Evolutionary conservation across 2,797 vertebrate genomes (phyloP).

Genomic region (Trichosurus vulpecula): DNA sequence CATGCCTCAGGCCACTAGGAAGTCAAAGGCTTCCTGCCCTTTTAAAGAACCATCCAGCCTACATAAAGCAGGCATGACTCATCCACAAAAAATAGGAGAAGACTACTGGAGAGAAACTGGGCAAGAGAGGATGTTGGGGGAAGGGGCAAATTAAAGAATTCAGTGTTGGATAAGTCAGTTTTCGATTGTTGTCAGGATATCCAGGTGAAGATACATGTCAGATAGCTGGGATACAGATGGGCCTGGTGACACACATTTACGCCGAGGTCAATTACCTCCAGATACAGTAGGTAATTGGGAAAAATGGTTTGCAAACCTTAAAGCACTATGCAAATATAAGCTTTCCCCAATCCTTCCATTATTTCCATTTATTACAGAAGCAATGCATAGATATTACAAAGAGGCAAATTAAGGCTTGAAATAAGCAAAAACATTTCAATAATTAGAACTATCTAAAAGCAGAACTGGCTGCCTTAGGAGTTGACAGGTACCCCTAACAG

Average conservation of each 20-base stretch:
- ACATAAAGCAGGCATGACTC: not conserved
- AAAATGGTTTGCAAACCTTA: not conserved
- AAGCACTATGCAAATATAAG: not conserved
- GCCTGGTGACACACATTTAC: not conserved
- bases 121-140: not conserved
- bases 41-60: not conserved
- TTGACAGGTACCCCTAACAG: not conserved
- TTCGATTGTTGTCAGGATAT: not conserved
- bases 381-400: not conserved
- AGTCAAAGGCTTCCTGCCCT: not conserved
- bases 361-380: not conserved
- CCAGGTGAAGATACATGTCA: not conserved
- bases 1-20: not conserved
- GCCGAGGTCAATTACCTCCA: not conserved
- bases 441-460: not conserved
- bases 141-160: not conserved
- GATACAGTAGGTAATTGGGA: not conserved
- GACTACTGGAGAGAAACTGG: not conserved
- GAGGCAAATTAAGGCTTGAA: not conserved
- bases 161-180: not conserved
- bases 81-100: not conserved
- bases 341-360: not conserved
- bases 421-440: not conserved
- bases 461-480: not conserved
- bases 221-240: not conserved